Base-by-base conservation (phyloP, 2,113 vertebrate species). In the Aplodontia rufa region DNA sequence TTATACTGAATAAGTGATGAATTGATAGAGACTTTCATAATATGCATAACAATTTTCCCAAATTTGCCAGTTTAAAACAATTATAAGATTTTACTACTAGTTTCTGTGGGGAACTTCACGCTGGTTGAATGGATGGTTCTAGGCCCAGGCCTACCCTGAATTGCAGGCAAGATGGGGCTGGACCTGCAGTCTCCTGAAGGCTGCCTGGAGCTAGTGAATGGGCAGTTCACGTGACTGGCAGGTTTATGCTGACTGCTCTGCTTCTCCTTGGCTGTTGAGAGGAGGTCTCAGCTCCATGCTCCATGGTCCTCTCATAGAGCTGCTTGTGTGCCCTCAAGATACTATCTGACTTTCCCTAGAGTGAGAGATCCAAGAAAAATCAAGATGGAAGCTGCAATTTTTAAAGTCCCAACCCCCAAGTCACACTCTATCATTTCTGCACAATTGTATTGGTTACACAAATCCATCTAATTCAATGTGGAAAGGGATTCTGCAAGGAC, bases 241-340 rank as follows among this genome's bases (percentile, higher is more conserved):
- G 16, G 45, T n/a, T 17, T 26, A 17, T 71, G 17, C 12, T 30
- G 17, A 28, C 8, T 58, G 0, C 45, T 86, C 10, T 1, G 6
- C 20, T 75, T 12, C 10, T 83, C 47, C 12, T 2, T n/a, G 22
- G 55, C 47, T 90, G 0, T 49, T 40, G 4, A 30, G 11, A 60
- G 5, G 19, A 75, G 7, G 4, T 45, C 35, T 92, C 28, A 20
- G 28, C 51, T 66, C n/a, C 28, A 45, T 51, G 3, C 28, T 10
- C 0, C 3, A 0, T 6, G 19, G 19, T 14, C 10, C 14, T 87
- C 60, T 78, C 69, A 14, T 49, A 6, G 17, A 9, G 11, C 45
- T 74, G 17, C 37, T 75, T 55, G 6, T 20, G 24, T 75, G 3
- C 32, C 40, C 37, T 82, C 35, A 17, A 4, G 22, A 10, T 51